Base-by-base conservation (phyloP, 2,888 invertebrate genomes). In the Hyposoter dolosus region DNA sequence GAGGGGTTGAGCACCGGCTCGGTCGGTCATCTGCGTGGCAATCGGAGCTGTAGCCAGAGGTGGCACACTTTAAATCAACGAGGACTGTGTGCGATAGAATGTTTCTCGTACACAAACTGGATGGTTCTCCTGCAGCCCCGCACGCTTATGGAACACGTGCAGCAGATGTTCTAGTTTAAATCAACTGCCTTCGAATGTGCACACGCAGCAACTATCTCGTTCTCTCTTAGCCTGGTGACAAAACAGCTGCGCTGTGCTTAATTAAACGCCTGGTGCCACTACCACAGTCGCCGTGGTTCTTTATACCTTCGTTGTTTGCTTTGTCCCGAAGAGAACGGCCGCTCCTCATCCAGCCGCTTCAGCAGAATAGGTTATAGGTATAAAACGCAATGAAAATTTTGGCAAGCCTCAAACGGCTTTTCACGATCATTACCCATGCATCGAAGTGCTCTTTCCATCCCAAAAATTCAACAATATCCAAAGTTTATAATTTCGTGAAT, bases 81-180 rank as follows among this genome's bases (percentile, higher is more conserved):
- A 50, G 82, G 77, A 83, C 85, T 85, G 89, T 87, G 86, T 74
- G 82, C 82, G 68, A 79, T 28, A 80, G 83, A 82, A 85, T 85
- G 81, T 65, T 53, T 78, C 60, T 72, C 65, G 77, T 81, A 76
- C 53, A 76, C 60, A 71, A 17, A 60, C 60, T 28, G 9, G 9
- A 40, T 10, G 60, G 60, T 28, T 60, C 60, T 60, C 35, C 23
- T 32, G 40, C 40, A 3, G 45, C 40, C 28, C 56, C 50, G 50
- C 35, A 76, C 81, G 76, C 83, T 89, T 89, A 90, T 89, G 87
- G 88, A 90, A 89, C 90, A 88, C 89, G 88, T 88, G 91, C 90
- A 86, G 91, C 92, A 92, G 92, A 93, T 92, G 93, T 92, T 92
- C 88, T 90, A 89, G 90, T 92, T 84, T 92, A 92, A 93, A 93